phyloP scores from a whole-genome alignment of 1,140 invertebrate genomes.

The Dreissena rostriformis region DNA sequence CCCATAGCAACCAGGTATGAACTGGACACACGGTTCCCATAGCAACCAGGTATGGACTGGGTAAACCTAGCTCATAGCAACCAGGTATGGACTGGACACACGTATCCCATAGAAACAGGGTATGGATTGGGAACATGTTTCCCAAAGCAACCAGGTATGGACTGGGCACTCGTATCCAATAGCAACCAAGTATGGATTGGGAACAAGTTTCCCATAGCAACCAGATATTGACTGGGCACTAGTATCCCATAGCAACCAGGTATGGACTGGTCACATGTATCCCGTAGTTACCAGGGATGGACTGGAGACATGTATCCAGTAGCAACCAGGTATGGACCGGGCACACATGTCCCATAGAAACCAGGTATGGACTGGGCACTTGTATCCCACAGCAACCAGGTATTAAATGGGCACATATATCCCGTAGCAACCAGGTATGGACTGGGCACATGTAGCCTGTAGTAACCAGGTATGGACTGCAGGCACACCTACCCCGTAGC shows the following conservation, averaged over 20 bases:
- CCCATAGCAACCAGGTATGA: conserved; percentile 50
- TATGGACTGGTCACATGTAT: conserved; percentile 28
- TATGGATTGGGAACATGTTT: conserved; percentile 29
- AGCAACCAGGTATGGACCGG: conserved; percentile 49
- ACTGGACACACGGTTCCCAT: background rate
- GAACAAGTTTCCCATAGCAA: conserved; percentile 22
- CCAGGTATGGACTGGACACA: conserved; percentile 48
- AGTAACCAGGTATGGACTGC: conserved; percentile 51
- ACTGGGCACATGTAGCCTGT: background rate
- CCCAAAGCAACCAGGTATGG: conserved; percentile 50
- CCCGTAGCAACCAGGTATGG: conserved; percentile 51
- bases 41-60: conserved; percentile 50
- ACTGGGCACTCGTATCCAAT: background rate
- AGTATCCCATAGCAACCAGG: conserved; percentile 48
- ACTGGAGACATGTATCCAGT: background rate
- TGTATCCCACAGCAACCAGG: conserved; percentile 48
- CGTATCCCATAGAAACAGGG: conserved; percentile 46
- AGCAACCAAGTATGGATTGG: conserved; percentile 48
- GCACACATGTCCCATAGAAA: conserved; percentile 20
- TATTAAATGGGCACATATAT: conserved; percentile 23
- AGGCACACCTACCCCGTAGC: conserved; percentile 22
- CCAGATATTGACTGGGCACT: conserved; percentile 47
- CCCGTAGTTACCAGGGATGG: conserved; percentile 49
- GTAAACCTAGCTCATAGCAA: conserved; percentile 21
- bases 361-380: conserved; percentile 49